Conservation (phyloP, 2,797 vertebrate genomes). For the Onychomys arenicola region DNA sequence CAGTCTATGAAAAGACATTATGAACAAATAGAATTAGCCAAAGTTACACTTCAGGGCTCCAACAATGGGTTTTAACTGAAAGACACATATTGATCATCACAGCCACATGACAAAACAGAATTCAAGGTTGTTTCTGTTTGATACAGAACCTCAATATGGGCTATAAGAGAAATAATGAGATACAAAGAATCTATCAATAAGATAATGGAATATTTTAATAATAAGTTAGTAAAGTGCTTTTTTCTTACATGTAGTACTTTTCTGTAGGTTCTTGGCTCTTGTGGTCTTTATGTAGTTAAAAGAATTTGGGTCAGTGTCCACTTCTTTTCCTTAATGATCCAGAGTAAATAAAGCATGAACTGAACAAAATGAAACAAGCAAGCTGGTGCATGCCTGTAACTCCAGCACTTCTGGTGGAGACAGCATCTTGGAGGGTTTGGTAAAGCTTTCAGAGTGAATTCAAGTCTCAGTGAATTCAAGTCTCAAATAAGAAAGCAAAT, state of each 20-base stretch:
- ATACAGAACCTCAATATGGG: not conserved
- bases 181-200: not conserved
- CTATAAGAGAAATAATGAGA: not conserved
- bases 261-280: not conserved
- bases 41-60: not conserved
- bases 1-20: not conserved
- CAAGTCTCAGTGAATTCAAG: not conserved
- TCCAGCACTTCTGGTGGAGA: not conserved
- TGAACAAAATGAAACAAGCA: not conserved
- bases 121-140: not conserved
- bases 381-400: not conserved
- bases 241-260: not conserved
- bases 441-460: not conserved
- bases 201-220: not conserved
- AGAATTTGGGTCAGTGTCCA: not conserved
- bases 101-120: accelerated
- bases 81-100: not conserved
- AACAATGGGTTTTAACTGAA: not conserved
- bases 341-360: not conserved
- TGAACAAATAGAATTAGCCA: not conserved
- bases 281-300: not conserved
- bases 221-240: not conserved
- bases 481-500: not conserved
- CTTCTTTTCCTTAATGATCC: not conserved
- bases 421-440: not conserved